These are phyloP conservation scores for Saccostrea cuccullata DNA, from an alignment of 1,140 invertebrate species.

Conservation along the genomic window DNA sequence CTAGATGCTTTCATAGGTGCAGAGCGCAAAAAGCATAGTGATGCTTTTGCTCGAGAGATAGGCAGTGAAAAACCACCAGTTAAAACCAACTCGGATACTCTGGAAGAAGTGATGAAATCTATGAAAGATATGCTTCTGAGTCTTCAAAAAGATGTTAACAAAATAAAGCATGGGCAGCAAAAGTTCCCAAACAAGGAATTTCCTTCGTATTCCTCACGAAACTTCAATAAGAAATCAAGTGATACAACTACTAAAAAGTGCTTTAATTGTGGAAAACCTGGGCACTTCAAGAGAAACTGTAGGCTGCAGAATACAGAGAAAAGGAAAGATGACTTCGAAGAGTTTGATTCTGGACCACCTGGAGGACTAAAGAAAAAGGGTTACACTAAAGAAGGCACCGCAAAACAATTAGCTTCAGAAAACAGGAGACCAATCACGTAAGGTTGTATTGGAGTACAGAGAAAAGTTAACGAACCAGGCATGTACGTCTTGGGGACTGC, in stretches of 20 bases:
- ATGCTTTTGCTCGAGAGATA: no score
- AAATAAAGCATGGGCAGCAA: neutral
- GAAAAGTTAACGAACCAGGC: conserved; percentile 28
- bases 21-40: neutral
- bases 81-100: neutral
- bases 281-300: conserved; percentile 5
- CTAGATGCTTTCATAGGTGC: conserved; percentile 42
- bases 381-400: neutral
- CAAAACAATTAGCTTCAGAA: neutral
- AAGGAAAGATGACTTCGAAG: neutral
- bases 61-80: no score
- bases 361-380: neutral
- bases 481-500: conserved; percentile 36
- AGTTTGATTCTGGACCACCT: neutral
- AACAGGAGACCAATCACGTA: neutral
- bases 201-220: no score
- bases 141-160: conserved; percentile 17
- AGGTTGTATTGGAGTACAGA: neutral
- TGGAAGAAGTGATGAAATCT: neutral
- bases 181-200: neutral
- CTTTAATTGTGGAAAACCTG: conserved; percentile 4
- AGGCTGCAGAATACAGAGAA: neutral
- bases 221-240: no score
- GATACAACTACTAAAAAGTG: neutral
- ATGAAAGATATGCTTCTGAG: neutral